Evolutionary conservation across 1,140 invertebrate species (phyloP), one percentile per base, ranked within the genome.

Genomic region (Drosophila aff.): DNA sequence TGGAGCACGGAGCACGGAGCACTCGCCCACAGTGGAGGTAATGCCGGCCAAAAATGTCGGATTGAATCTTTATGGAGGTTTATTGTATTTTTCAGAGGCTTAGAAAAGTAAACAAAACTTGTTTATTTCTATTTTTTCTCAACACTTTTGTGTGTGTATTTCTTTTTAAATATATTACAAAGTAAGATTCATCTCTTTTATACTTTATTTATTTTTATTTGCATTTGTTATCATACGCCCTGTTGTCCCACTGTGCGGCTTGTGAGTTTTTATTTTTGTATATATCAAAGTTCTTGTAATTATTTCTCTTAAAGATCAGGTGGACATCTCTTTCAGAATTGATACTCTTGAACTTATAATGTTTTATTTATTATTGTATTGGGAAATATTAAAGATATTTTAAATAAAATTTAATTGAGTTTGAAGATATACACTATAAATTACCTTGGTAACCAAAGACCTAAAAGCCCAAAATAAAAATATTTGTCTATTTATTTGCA

Each of bases 1-100:
- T 82, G 68, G 80, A 79, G 69, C 69, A 78, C 38, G 68, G 80
- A 79, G 69, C 69, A 78, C 38, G 67, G 80, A 78, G 69, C 69
- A 78, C 33, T 64, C 67, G 68, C 64, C 82, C 36, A 57, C 53
- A 57, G 15, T 40, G 36, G 15, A 5, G 21, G 36, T 7, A n/a
- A 40, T 26, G 38, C 18, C 11, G 5, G 13, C 21, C 15, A 26
- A 57, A 57, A 57, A 26, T 5, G 5, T 18, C 1, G 36, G 53
- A 26, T 26, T 57, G 16, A 40, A 57, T 40, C 36, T 57, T 7
- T 16, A 1, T 23, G 18, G 7, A 28, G 31, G 8, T 18, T n/a
- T 11, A n/a, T 46, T 21, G 11, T 7, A 1, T 15, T 43, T 18
- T 3, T 26, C 41, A 10, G 41, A 4, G 41, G 23, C 15, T 49